Percentiles rank a stretch among this genome's conserved stretches.
These are phyloP conservation scores for Amazona finschi DNA, from an alignment of 2,797 vertebrate genomes.

Conservation along the genomic window DNA sequence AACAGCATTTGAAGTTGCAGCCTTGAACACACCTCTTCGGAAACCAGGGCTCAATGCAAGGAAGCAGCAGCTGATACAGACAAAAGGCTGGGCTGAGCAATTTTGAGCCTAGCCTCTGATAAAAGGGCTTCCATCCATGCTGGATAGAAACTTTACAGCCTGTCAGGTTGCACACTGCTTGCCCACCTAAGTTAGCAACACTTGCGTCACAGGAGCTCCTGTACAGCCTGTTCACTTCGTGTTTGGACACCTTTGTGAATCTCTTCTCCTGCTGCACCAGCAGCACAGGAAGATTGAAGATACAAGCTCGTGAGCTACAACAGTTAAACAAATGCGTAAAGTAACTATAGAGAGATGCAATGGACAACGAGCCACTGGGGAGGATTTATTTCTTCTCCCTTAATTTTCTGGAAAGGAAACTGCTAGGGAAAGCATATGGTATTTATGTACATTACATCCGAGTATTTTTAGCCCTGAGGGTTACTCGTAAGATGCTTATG, in stretches of 20 bases:
- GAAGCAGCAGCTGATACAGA: neutral
- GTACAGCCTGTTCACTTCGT: neutral
- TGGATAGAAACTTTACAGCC: neutral
- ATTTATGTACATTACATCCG: neutral
- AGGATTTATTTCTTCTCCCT: constrained; percentile 22
- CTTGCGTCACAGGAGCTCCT: neutral
- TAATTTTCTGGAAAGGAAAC: constrained; percentile 4
- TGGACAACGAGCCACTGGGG: constrained; percentile 2
- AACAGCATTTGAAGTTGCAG: neutral
- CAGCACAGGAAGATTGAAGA: neutral
- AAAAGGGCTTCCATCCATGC: neutral
- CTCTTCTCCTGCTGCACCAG: neutral
- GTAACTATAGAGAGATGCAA: neutral
- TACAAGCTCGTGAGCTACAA: neutral
- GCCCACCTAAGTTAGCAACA: neutral
- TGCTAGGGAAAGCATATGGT: neutral
- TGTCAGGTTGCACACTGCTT: neutral
- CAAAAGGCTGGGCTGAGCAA: neutral
- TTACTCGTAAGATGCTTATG: neutral
- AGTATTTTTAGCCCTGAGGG: constrained; percentile 21
- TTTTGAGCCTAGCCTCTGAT: neutral
- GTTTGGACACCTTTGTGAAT: neutral
- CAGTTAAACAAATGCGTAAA: neutral
- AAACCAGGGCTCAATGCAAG: neutral
- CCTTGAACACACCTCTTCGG: neutral